Evolutionary conservation across 2,797 vertebrate species (phyloP).

Genomic region (Setipinna tenuifilis): DNA sequence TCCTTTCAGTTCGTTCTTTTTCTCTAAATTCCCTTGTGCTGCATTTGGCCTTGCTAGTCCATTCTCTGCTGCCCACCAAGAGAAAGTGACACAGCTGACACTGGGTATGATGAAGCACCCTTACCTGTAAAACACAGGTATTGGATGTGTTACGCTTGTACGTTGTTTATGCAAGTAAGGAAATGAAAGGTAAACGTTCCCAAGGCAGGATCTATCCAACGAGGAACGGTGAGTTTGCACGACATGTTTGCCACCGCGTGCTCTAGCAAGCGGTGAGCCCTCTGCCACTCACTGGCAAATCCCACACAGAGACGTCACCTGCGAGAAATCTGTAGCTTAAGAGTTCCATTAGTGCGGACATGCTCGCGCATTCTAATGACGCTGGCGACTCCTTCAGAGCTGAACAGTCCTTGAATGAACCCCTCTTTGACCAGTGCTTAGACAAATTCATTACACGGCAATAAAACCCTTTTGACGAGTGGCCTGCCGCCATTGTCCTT

Average conservation of each 20-base stretch:
- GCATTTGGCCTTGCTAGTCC: not conserved
- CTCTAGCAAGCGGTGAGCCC: not conserved
- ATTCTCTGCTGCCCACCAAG: not conserved
- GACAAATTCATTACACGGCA: slow-evolving; percentile 65
- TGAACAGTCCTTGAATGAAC: slow-evolving; percentile 55
- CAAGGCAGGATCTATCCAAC: not conserved
- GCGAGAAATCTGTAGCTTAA: slow-evolving; percentile 8
- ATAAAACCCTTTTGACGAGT: slow-evolving; percentile 67
- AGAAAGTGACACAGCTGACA: not conserved
- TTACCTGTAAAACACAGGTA: not conserved
- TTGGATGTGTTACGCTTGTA: not conserved
- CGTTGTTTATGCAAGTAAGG: not conserved
- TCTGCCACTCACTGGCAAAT: not conserved
- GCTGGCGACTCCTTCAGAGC: slow-evolving; percentile 27
- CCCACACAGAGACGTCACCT: not conserved
- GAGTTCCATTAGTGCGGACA: slow-evolving; percentile 39
- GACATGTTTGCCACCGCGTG: not conserved
- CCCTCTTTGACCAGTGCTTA: slow-evolving; percentile 60
- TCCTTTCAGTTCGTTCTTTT: slow-evolving; percentile 18
- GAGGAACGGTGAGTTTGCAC: not conserved
- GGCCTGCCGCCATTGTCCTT: slow-evolving; percentile 58
- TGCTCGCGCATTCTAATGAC: slow-evolving; percentile 48
- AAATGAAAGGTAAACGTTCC: not conserved
- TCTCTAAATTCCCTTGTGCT: not conserved
- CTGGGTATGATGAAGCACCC: not conserved